These are phyloP conservation scores for Orientallactaga sibirica DNA, from an alignment of 2,797 vertebrate species.

Conservation along the genomic window DNA sequence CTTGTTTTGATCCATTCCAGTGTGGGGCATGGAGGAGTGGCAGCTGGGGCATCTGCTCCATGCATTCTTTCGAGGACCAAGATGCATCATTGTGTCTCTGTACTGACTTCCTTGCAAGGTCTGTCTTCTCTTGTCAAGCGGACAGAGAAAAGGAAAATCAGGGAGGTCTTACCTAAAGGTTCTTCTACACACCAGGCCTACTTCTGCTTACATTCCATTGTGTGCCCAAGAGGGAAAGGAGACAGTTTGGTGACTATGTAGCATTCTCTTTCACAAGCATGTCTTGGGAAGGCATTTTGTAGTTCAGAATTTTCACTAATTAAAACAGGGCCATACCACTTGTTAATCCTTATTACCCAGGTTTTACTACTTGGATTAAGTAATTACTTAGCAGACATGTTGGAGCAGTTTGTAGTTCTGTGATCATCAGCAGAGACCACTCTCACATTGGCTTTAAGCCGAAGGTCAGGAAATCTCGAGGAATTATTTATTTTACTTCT, in stretches of 20 bases:
- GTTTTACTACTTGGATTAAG: slow-evolving; percentile 70
- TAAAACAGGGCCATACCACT: slow-evolving; percentile 56
- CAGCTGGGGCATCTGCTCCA: not conserved
- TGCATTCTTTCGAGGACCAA: not conserved
- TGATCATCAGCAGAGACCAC: slow-evolving; percentile 64
- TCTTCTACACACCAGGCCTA: not conserved
- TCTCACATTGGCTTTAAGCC: slow-evolving; percentile 47
- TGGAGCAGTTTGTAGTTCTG: slow-evolving; percentile 77
- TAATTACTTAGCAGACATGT: slow-evolving; percentile 75
- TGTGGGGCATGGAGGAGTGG: not conserved
- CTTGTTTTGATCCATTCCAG: not conserved
- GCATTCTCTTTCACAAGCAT: slow-evolving; percentile 26
- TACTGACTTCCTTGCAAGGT: not conserved
- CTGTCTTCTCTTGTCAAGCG: not conserved
- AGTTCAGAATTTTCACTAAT: slow-evolving; percentile 67
- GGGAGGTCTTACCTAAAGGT: not conserved
- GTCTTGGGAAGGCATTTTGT: slow-evolving; percentile 57
- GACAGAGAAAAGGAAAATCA: not conserved
- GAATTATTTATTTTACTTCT: slow-evolving; percentile 84
- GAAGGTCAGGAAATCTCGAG: slow-evolving; percentile 77
- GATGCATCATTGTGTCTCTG: not conserved
- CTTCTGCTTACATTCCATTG: not conserved
- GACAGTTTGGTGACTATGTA: not conserved
- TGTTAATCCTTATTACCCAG: slow-evolving; percentile 18
- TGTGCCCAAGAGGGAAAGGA: slow-evolving; percentile 9